These are phyloP conservation scores for Malurus elegans DNA, from an alignment of 2,113 vertebrate species.

Conservation along the genomic window DNA sequence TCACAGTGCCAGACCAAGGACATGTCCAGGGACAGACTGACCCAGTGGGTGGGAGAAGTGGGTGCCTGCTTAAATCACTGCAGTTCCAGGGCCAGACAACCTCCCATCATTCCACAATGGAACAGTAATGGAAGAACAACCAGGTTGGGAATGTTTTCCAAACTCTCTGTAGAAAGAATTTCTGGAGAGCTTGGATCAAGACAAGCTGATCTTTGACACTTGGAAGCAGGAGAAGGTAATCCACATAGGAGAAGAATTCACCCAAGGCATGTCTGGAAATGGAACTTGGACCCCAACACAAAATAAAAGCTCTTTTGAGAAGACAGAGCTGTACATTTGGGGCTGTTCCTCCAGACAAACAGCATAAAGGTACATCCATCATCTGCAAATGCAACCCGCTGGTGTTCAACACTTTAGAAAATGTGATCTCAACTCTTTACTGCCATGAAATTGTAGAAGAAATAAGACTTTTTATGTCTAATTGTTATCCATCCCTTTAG, in stretches of 20 bases:
- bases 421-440: background rate
- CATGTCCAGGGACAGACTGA: background rate
- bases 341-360: background rate
- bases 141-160: background rate
- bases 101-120: background rate
- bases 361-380: background rate
- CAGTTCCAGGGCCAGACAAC: background rate
- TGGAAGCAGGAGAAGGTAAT: background rate
- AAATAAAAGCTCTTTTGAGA: background rate
- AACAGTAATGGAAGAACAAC: background rate
- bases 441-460: background rate
- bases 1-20: background rate
- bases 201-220: background rate
- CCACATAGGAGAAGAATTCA: background rate
- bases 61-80: background rate
- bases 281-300: background rate
- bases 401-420: fast-evolving
- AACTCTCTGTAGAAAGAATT: background rate
- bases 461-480: background rate
- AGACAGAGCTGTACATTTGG: background rate
- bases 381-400: background rate
- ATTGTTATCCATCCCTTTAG: background rate
- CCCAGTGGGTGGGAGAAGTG: background rate
- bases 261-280: background rate
- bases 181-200: background rate